Evolutionary conservation across 1,140 invertebrate genomes (phyloP), one percentile per base, ranked within the genome.

Genomic region (Adoxophyes honmai): DNA sequence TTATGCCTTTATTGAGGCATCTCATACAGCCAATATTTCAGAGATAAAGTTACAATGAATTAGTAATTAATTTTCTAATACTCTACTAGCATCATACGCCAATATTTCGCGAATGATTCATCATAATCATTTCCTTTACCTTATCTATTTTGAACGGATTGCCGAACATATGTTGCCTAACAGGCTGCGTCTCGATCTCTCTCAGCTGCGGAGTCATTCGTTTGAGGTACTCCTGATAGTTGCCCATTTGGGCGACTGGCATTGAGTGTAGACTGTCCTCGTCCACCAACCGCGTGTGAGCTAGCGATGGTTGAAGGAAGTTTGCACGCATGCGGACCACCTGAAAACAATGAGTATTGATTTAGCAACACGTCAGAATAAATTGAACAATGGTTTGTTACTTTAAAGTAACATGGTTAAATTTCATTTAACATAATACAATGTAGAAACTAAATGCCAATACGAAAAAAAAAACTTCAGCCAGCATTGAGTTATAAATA

Each of bases 131-230:
- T 28, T 37, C 51, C 15, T 28, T 5, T 48, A 89, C 89, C 91
- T 98, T 98, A 76, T 98, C 97, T 77, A 99, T 98, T 90, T 99
- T 99, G 82, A 99, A 99, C 4, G 98, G 98, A 91, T 99, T 99
- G 66, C 98, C 98, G 87, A 99, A 99, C 96, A 98, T 99, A 75
- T 99, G 98, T 76, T 98, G 96, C 35, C 98, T 91, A n/a, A 98
- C 96, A 4, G 98, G 98, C 4, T 94, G 93, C 16, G 95, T 97
- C 89, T 99, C 98, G 38, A 99, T 95, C 90, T 99, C 98, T 37
- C 98, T 90, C 28, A 99, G 89, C 36, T 96, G 96, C 34, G 96
- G 95, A 52, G 96, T 95, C 91, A 96, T 95, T 48, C 96, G 94
- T 89, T 99, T 99, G 28, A 99, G 90, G 83, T 99, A 99, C 85